phyloP scores from a whole-genome alignment of 1,140 invertebrate genomes.

The Zaprionus camerounensis region DNA sequence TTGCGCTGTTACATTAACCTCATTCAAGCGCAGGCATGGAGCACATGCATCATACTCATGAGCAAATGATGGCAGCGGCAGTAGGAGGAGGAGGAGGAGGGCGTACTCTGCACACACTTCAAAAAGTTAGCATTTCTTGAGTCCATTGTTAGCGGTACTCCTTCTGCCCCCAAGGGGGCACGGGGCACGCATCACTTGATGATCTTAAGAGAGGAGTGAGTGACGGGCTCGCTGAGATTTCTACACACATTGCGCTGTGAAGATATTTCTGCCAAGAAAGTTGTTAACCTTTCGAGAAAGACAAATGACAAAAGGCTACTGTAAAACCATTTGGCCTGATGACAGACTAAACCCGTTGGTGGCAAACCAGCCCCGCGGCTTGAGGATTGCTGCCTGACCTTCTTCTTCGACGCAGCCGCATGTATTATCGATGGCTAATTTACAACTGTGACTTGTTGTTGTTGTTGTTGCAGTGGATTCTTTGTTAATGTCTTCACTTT shows the following conservation, averaged over 20 bases:
- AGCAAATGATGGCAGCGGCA: conserved; percentile 4
- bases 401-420: conserved; percentile 18
- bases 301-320: conserved; percentile 57
- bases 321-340: conserved; percentile 31
- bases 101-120: conserved; percentile 19
- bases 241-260: conserved; percentile 13
- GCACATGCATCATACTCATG: conserved; percentile 16
- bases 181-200: conserved; percentile 20
- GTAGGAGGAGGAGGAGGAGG: not conserved
- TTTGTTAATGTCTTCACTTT: conserved; percentile 48
- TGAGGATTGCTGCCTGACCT: conserved; percentile 27
- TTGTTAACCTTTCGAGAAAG: conserved; percentile 46
- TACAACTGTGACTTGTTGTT: conserved; percentile 1
- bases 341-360: conserved; percentile 24
- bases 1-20: conserved; percentile 54
- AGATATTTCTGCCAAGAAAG: conserved; percentile 40
- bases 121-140: conserved; percentile 8
- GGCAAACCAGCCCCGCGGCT: not conserved
- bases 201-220: conserved; percentile 31
- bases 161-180: conserved; percentile 1
- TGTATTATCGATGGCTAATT: conserved; percentile 36
- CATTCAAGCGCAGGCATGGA: conserved; percentile 38
- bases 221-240: conserved; percentile 26
- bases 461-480: conserved; percentile 23
- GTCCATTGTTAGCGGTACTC: conserved; percentile 44